Base-by-base conservation (phyloP, 2,797 vertebrate species). In the Phrynocephalus forsythii region DNA sequence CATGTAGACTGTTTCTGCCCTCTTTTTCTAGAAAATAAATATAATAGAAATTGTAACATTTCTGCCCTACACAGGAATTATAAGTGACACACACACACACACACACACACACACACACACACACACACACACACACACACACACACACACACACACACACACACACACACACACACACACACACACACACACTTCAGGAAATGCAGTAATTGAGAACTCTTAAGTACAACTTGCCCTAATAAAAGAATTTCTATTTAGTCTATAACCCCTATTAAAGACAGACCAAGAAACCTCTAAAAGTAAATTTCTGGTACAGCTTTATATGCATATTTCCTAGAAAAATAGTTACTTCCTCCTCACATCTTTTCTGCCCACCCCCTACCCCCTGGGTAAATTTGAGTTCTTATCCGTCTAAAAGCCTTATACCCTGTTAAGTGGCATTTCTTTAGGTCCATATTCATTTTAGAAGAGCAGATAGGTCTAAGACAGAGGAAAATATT, bases 11-110 rank as follows among this genome's bases (percentile, higher is more conserved):
- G 90, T 94, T 91, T 84, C 87, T 95, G 84, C 90, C 85, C 91
- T 93, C 90, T 26, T 91, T 78, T 91, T 96, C 97, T 97, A 90
- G 50, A 94, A 95, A 72, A 84, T 82, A 95, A 93, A 89, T 85
- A 88, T 33, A 73, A 71, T 48, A 85, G 84, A 91, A 87, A 6
- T 13, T 6, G 1, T 82, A 85, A 85, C 5, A 52, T 87, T 50
- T 72, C 13, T 88, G 15, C 52, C n/a, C 68, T 66, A 86, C 44
- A 50, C 20, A 56, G 38, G 1, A 48, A 87, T n/a, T 79, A 68
- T 18, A 85, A 79, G 26, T 60, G 82, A 50, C 26, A 86, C 22
- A 16, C 56, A 18, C 66, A 44, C 69, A 66, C 38, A 66, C 33
- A 22, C 33, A 50, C 26, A 86, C 22, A 16, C 56, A 18, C 66